Conservation (phyloP, 2,797 vertebrate genomes). For the Columba guinea region DNA sequence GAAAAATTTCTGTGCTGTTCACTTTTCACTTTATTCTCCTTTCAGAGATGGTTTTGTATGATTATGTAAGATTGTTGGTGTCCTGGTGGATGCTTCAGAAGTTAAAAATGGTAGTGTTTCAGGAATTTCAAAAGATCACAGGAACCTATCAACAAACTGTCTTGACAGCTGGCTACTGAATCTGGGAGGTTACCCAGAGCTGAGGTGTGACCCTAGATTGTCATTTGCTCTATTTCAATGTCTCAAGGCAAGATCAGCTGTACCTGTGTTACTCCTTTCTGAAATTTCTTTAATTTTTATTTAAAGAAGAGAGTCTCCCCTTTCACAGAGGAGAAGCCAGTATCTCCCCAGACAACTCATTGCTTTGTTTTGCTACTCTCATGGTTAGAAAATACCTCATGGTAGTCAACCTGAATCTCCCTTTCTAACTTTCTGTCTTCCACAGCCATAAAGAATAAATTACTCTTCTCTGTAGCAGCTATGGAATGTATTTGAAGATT, state of each 20-base stretch:
- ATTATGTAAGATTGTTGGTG: background rate
- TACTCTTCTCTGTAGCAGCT: background rate
- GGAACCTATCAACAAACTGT: background rate
- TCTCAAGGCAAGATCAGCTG: background rate
- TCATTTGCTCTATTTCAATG: background rate
- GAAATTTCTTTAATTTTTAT: background rate
- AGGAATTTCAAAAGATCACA: background rate
- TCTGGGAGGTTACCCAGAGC: background rate
- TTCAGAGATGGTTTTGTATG: background rate
- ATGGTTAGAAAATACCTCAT: background rate
- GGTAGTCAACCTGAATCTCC: background rate
- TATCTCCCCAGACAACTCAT: background rate
- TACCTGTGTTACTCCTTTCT: background rate
- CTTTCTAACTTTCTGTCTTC: background rate
- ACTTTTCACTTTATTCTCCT: background rate
- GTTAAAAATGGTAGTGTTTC: background rate
- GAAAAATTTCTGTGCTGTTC: background rate
- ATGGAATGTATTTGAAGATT: background rate
- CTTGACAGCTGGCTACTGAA: background rate
- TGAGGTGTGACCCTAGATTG: background rate
- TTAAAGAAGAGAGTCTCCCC: background rate
- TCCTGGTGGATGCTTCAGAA: background rate
- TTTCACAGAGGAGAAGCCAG: rapidly evolving
- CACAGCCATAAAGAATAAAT: background rate
- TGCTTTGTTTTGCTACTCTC: background rate